Evolutionary conservation across 92 coral and sea anemone genomes (phyloP).

Genomic region (Porites cylindrica): DNA sequence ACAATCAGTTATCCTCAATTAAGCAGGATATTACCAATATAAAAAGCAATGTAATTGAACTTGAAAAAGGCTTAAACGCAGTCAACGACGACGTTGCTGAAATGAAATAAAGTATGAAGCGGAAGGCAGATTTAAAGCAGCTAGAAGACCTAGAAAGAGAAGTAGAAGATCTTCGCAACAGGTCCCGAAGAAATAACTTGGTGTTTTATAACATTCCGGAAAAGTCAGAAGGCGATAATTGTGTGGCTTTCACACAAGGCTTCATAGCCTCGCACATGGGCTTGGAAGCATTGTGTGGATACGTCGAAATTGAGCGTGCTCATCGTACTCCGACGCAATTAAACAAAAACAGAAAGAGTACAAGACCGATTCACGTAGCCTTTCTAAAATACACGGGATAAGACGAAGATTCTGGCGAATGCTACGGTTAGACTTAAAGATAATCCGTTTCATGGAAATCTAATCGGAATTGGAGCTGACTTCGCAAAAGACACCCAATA

Average conservation of each 20-base stretch:
- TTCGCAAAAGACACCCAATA: too few relatives aligned
- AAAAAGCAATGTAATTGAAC: too few relatives aligned
- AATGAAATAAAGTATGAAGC: constrained; percentile 10
- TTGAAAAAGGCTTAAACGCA: too few relatives aligned
- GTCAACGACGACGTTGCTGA: constrained; percentile 10
- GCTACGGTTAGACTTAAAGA: too few relatives aligned
- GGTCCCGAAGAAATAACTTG: constrained; percentile 26
- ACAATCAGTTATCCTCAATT: constrained; percentile 20
- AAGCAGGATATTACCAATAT: neutral
- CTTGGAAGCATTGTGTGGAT: neutral
- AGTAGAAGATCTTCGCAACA: constrained; percentile 21
- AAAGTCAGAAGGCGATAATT: constrained; percentile 31
- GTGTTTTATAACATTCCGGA: constrained; percentile 44
- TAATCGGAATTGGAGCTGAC: too few relatives aligned
- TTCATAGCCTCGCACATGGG: neutral
- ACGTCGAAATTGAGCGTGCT: too few relatives aligned
- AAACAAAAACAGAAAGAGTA: too few relatives aligned
- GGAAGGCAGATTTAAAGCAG: constrained; percentile 14
- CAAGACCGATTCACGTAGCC: too few relatives aligned
- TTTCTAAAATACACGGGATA: too few relatives aligned
- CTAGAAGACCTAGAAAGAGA: constrained; percentile 9
- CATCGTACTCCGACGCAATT: too few relatives aligned
- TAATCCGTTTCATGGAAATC: too few relatives aligned
- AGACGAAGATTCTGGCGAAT: too few relatives aligned
- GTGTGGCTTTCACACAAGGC: constrained; percentile 12